These are phyloP conservation scores for Arothron firmamentum DNA, from an alignment of 2,113 vertebrate genomes.

Conservation along the genomic window DNA sequence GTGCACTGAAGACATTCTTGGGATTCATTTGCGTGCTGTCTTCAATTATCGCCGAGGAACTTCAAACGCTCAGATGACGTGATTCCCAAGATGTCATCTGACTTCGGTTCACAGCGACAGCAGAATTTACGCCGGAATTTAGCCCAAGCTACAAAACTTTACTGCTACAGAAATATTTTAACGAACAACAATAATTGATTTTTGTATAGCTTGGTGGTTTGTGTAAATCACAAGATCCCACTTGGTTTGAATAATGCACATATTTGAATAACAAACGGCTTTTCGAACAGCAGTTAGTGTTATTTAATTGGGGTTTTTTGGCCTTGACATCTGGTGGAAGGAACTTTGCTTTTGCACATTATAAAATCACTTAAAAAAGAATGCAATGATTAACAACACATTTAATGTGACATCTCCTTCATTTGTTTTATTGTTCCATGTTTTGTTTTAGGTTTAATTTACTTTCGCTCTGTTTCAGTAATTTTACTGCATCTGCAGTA, in stretches of 20 bases:
- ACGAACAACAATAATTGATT: background rate
- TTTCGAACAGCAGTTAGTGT: too few species aligned
- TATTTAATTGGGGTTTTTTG: too few species aligned
- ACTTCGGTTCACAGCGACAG: constrained; percentile 22
- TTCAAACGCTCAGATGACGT: constrained; percentile 47
- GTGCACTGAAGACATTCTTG: constrained; percentile 39
- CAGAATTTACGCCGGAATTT: constrained; percentile 4
- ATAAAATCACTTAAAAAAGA: background rate
- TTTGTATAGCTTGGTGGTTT: background rate
- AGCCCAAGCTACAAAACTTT: background rate
- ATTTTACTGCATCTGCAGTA: too few species aligned
- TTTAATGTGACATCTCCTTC: too few species aligned
- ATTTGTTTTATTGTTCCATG: too few species aligned
- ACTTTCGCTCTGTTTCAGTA: too few species aligned
- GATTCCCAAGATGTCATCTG: constrained; percentile 37
- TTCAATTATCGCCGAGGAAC: constrained; percentile 39
- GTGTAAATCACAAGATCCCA: background rate
- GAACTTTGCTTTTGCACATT: too few species aligned
- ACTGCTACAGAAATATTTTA: background rate
- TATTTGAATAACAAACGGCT: too few species aligned
- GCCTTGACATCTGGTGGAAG: too few species aligned
- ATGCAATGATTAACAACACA: background rate
- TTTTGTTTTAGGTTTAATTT: too few species aligned
- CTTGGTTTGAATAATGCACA: background rate
- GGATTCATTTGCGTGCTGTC: constrained; percentile 39